Evolutionary conservation across 2,113 vertebrate genomes (phyloP).

Genomic region (Egretta garzetta): DNA sequence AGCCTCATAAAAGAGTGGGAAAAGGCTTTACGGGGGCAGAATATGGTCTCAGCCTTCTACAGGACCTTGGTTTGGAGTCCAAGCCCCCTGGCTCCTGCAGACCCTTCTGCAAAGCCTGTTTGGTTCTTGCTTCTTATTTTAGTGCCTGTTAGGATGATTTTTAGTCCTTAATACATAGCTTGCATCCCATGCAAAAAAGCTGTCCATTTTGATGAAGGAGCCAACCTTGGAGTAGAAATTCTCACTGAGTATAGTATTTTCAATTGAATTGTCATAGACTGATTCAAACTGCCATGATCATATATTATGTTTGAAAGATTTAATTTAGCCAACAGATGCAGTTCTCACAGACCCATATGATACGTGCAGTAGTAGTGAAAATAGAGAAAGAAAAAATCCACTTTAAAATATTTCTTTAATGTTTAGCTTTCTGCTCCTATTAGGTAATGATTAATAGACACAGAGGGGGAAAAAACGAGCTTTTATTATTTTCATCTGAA

Average conservation of each 20-base stretch:
- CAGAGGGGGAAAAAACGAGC: not conserved
- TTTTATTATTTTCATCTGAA: slow-evolving; percentile 66
- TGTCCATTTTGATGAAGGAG: not conserved
- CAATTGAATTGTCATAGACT: slow-evolving; percentile 61
- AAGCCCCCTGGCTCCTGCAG: not conserved
- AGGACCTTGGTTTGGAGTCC: not conserved
- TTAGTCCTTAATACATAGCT: not conserved
- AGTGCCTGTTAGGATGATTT: not conserved
- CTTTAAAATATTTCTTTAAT: slow-evolving; percentile 32
- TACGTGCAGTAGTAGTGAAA: not conserved
- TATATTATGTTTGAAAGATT: slow-evolving; percentile 68
- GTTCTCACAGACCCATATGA: slow-evolving; percentile 22
- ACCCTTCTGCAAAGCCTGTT: not conserved
- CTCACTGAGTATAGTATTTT: not conserved
- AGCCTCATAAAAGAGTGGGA: not conserved
- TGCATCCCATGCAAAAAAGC: not conserved
- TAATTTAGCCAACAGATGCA: slow-evolving; percentile 59
- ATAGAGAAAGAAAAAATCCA: slow-evolving; percentile 30
- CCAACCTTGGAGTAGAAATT: not conserved
- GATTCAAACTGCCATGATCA: slow-evolving; percentile 26
- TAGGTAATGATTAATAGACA: slow-evolving; percentile 74
- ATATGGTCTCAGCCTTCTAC: not conserved
- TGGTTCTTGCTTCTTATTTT: not conserved
- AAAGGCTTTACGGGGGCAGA: not conserved
- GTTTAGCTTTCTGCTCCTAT: slow-evolving; percentile 59